These are phyloP conservation scores for Tolypeutes matacus DNA, from an alignment of 2,797 vertebrate species.

Conservation along the genomic window DNA sequence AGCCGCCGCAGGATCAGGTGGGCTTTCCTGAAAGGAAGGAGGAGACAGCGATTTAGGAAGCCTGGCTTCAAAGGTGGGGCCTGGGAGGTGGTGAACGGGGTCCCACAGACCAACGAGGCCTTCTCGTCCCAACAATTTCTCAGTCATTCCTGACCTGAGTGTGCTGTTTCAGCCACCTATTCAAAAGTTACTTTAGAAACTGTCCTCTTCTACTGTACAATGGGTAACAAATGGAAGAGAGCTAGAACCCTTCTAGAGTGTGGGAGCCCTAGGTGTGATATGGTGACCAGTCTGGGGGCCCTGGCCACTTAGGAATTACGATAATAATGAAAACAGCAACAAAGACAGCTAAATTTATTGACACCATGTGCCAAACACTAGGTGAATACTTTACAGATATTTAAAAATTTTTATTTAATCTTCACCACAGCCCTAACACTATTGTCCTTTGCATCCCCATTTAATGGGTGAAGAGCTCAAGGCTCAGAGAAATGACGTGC, in stretches of 20 bases:
- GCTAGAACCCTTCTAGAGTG: not conserved
- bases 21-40: conserved; percentile 92
- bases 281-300: not conserved
- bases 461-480: not conserved
- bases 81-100: not conserved
- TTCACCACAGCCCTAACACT: not conserved
- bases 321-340: not conserved
- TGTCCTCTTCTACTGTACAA: not conserved
- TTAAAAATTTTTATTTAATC: not conserved
- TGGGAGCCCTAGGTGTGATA: not conserved
- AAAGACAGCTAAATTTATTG: not conserved
- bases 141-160: not conserved
- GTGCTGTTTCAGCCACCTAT: not conserved
- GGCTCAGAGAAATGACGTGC: not conserved
- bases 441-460: not conserved
- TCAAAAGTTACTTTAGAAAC: not conserved
- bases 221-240: not conserved
- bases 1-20: conserved; percentile 95
- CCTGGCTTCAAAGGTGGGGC: not conserved
- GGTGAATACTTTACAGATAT: not conserved
- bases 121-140: not conserved
- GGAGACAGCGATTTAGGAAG: not conserved
- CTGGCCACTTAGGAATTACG: not conserved
- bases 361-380: not conserved
- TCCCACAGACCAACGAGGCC: not conserved